Percentiles rank a stretch among this genome's conserved stretches.
Conservation (phyloP, 2,888 invertebrate species). For the Tenthredo amoena region DNA sequence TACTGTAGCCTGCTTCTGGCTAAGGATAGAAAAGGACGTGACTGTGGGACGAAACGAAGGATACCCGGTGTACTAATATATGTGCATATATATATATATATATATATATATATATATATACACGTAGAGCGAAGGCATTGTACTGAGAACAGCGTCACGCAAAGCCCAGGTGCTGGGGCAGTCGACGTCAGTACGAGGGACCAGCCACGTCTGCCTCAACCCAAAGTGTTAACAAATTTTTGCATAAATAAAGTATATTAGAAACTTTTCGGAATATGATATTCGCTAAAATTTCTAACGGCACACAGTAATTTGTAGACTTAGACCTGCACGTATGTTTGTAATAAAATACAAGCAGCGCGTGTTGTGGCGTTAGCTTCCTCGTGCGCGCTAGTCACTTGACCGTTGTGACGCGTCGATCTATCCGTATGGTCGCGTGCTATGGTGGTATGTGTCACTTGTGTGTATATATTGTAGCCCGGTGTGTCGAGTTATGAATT, state of each 20-base stretch:
- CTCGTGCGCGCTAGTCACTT: constrained; percentile 12
- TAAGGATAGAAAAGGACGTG: constrained; percentile 55
- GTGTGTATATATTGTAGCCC: not conserved
- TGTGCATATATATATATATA: not conserved
- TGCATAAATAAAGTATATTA: not conserved
- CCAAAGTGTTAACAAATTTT: not conserved
- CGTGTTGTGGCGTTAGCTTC: not conserved
- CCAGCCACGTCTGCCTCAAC: constrained; percentile 46
- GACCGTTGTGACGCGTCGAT: constrained; percentile 17
- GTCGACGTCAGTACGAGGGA: constrained; percentile 62
- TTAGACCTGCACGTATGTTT: not conserved
- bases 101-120: not conserved
- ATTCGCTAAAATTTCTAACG: not conserved
- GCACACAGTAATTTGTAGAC: not conserved
- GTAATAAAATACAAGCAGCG: not conserved
- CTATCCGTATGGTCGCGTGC: not conserved
- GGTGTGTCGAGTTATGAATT: constrained; percentile 38
- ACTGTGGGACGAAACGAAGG: constrained; percentile 63
- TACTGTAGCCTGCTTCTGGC: not conserved
- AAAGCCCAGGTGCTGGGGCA: constrained; percentile 68
- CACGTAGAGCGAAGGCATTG: constrained; percentile 66
- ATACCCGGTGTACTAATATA: constrained; percentile 61
- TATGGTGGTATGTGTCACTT: not conserved
- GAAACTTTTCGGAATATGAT: not conserved
- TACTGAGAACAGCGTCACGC: constrained; percentile 67